Percentiles rank a stretch among this genome's conserved stretches.
phyloP scores from a whole-genome alignment of 2,888 invertebrate species.

The Pemphredon lugubris region DNA sequence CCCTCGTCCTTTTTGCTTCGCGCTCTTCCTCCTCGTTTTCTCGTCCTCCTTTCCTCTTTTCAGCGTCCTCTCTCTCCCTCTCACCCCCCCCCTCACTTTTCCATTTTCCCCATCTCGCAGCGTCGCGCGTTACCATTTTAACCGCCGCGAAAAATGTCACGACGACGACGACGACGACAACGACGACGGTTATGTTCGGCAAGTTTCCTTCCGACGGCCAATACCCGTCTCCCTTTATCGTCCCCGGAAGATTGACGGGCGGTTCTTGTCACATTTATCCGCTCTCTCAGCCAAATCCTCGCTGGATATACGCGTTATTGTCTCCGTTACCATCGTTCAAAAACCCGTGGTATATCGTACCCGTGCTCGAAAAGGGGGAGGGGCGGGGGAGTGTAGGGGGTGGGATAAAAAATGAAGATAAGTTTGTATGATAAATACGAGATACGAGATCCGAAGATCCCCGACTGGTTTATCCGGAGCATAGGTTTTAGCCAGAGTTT shows the following conservation, averaged over 20 bases:
- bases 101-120: not conserved
- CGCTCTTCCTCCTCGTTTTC: conserved; percentile 6
- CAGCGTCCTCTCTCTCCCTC: not conserved
- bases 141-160: not conserved
- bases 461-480: conserved; percentile 48
- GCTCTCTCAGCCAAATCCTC: conserved; percentile 26
- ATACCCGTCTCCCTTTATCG: not conserved
- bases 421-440: conserved; percentile 54
- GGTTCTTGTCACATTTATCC: not conserved
- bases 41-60: conserved; percentile 1
- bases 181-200: no score
- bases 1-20: conserved; percentile 32
- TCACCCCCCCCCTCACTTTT: not conserved
- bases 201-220: no score
- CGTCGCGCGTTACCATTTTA: not conserved
- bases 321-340: no score
- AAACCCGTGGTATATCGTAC: not conserved
- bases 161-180: no score
- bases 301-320: no score
- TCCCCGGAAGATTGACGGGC: not conserved
- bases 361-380: no score
- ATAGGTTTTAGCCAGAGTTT: conserved; percentile 56
- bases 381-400: no score
- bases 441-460: conserved; percentile 54
- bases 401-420: conserved; percentile 47